Percentiles rank a stretch among this genome's conserved stretches.
Conservation (phyloP, 2,888 invertebrate species). For the Carpatolechia fugitivella region DNA sequence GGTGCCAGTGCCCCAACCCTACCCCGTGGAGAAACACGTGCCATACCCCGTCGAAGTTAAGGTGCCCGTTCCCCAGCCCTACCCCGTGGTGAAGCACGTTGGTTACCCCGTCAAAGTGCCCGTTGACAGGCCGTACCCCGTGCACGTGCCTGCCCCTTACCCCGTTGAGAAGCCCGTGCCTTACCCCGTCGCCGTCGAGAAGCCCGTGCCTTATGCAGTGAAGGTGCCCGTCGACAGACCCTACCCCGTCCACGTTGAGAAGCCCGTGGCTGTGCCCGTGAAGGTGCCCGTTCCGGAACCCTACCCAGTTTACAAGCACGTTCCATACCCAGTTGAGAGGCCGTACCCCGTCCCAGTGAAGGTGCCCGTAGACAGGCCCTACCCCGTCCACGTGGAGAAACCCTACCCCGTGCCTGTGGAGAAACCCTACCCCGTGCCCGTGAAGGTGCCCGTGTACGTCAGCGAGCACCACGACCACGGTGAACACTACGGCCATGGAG, state of each 20-base stretch:
- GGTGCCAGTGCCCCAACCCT: conserved; percentile 86
- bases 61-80: conserved; percentile 87
- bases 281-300: conserved; percentile 80
- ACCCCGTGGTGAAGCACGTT: conserved; percentile 83
- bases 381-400: conserved; percentile 77
- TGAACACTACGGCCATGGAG: conserved; percentile 59
- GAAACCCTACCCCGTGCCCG: conserved; percentile 78
- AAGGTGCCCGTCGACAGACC: conserved; percentile 80
- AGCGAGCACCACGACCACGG: conserved; percentile 44
- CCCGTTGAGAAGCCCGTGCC: conserved; percentile 81
- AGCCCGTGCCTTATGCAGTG: conserved; percentile 78
- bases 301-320: conserved; percentile 83
- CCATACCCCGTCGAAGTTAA: conserved; percentile 86
- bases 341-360: conserved; percentile 82
- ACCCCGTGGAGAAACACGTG: conserved; percentile 87
- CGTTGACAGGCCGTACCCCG: conserved; percentile 84
- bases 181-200: conserved; percentile 74
- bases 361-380: conserved; percentile 83
- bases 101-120: conserved; percentile 84
- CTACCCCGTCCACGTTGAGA: conserved; percentile 83
- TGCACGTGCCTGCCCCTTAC: conserved; percentile 82
- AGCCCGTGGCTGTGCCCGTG: conserved; percentile 80
- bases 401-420: conserved; percentile 72
- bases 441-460: conserved; percentile 70
- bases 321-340: conserved; percentile 81